Evolutionary conservation across 2,888 invertebrate genomes (phyloP), one percentile per base, ranked within the genome.

Genomic region (Ommatoiulus sabulosus): DNA sequence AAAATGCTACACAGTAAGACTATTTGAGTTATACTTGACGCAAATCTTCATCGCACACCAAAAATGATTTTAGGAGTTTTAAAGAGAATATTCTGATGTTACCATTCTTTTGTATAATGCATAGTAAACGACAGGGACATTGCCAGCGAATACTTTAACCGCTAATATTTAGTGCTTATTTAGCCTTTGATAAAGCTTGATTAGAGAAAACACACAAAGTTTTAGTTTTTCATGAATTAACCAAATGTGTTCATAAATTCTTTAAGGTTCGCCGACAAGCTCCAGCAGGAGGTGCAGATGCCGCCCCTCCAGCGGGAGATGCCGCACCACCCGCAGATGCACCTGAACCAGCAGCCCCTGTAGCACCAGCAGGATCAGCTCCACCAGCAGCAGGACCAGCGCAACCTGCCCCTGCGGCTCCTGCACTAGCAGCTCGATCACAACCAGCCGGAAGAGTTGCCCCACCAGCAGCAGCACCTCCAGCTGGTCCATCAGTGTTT

Each of bases 401-500:
- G 44, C 85, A 84, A 17, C 44, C 88, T 20, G 24, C 46, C 35
- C 52, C 88, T 10, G 86, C 88, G 6, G 17, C 80, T 35, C 48
- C 84, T 35, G n/a, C 24, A 48, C 17, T 17, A 43, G 44, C 86
- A 87, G 57, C 89, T n/a, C 89, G 44, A 88, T 43, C 89, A 24
- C 17, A 17, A 48, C 85, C 88, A 24, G 8, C 72, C 20, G 46
- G 63, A 52, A 24, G 48, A 20, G 43, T 48, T 17, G 44, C 43
- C 15, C 46, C 46, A 44, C 72, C 87, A 87, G 44, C 89, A 48
- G 24, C 89, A 35, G 43, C 44, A 57, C 43, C 88, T 43, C 44
- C 86, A 17, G 46, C 52, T 20, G 88, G 88, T 80, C 89, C 89
- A 87, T 87, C 87, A 80, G 89, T 80, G 12, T 87, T 87, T 17